phyloP scores from a whole-genome alignment of 1,140 invertebrate species.

The Megathymus violae region DNA sequence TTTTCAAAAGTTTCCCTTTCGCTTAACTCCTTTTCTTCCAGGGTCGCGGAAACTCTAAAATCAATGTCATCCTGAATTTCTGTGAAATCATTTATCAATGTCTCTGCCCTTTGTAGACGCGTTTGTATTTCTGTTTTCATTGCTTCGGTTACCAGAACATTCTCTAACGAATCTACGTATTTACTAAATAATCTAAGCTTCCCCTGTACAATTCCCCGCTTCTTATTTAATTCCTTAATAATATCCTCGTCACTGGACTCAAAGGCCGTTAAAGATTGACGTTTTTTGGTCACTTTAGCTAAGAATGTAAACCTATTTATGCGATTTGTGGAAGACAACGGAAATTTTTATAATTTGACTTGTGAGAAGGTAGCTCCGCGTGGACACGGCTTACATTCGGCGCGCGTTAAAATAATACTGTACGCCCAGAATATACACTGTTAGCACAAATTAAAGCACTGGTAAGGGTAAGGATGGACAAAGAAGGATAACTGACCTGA shows the following conservation, averaged over 20 bases:
- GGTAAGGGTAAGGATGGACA: background rate
- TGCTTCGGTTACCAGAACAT: slow-evolving; percentile 6
- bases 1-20: slow-evolving; percentile 27
- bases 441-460: background rate
- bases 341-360: background rate
- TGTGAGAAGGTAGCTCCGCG: background rate
- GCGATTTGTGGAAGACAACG: background rate
- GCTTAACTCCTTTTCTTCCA: background rate
- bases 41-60: background rate
- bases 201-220: slow-evolving; percentile 23
- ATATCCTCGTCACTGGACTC: slow-evolving; percentile 3
- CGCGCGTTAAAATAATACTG: background rate
- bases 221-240: slow-evolving; percentile 23
- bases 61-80: slow-evolving; percentile 23
- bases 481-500: background rate
- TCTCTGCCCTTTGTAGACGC: slow-evolving; percentile 11
- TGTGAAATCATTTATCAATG: slow-evolving; percentile 10
- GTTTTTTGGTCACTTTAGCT: slow-evolving; percentile 12
- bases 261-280: background rate
- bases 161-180: slow-evolving; percentile 27
- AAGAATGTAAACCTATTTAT: too few relatives aligned
- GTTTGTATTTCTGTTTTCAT: slow-evolving; percentile 8
- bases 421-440: background rate
- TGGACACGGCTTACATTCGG: background rate
- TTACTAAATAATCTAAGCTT: slow-evolving; percentile 26